Percentiles rank a stretch among this genome's conserved stretches.
These are phyloP conservation scores for Episyrphus balteatus DNA, from an alignment of 1,140 invertebrate species.

Conservation along the genomic window DNA sequence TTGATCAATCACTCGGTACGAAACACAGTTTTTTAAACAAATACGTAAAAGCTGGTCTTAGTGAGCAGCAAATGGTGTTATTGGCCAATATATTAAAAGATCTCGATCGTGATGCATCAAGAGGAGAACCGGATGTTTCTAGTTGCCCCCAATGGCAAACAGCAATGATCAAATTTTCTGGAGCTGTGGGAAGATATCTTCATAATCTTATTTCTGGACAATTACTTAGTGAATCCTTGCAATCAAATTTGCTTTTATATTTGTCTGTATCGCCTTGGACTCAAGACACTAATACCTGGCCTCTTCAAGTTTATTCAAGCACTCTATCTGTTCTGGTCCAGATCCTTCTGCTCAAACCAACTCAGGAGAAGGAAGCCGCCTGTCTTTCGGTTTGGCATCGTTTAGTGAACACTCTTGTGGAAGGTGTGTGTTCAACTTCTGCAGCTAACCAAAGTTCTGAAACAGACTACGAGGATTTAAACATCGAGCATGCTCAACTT, in stretches of 20 bases:
- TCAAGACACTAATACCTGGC: conserved; percentile 56
- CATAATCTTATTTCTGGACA: conserved; percentile 63
- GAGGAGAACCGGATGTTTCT: conserved; percentile 17
- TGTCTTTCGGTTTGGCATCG: conserved; percentile 85
- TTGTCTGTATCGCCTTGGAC: conserved; percentile 65
- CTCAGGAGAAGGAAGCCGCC: conserved; percentile 75
- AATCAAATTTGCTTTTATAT: conserved; percentile 61
- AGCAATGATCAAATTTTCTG: conserved; percentile 34
- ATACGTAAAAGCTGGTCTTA: conserved; percentile 50
- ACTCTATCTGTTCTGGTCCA: conserved; percentile 64
- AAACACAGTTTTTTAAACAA: conserved; percentile 39
- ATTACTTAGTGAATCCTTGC: conserved; percentile 52
- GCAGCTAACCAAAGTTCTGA: conserved; percentile 9
- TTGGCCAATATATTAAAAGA: conserved; percentile 73
- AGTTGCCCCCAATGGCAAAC: conserved; percentile 26
- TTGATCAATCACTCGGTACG: conserved; percentile 34
- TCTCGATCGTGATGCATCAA: conserved; percentile 57
- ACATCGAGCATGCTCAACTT: conserved; percentile 91
- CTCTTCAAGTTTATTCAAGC: conserved; percentile 72
- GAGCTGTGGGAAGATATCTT: conserved; percentile 32
- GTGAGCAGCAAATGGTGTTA: conserved; percentile 67
- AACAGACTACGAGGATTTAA: conserved; percentile 55
- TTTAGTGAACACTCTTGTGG: conserved; percentile 73
- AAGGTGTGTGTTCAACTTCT: conserved; percentile 48
- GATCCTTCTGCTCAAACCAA: conserved; percentile 66